Evolutionary conservation across 2,888 invertebrate genomes (phyloP), one percentile per base, ranked within the genome.

Genomic region (Parelbella ahira): DNA sequence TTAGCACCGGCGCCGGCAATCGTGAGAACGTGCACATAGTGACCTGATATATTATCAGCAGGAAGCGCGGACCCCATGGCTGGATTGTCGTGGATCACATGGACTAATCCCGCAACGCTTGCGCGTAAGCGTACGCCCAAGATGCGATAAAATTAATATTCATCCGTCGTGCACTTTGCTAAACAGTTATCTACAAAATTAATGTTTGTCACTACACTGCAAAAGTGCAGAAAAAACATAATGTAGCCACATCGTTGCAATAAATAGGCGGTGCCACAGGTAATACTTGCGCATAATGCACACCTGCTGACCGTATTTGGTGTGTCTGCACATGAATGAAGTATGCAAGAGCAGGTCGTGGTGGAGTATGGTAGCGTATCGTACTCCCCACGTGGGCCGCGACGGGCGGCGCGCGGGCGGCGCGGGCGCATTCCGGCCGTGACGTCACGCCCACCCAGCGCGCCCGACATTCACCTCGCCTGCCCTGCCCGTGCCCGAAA

Each of bases 371-470:
- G 60, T 25, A 54, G 64, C 60, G 62, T 63, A 54, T 54, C 76
- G 78, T 78, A 78, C 69, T 67, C 61, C 69, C 71, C 81, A 83
- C 81, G 84, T 79, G 49, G 47, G 48, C 36, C 41, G 41, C 38
- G 50, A 49, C 50, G 44, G 39, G 45, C 56, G 53, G 57, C 50
- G 60, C 59, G 63, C n/a, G n/a, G 59, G 73, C 56, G 63, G 70
- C 69, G 75, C 74, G 68, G 75, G 74, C 83, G 74, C 86, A 87
- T 87, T 87, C 86, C 83, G 77, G 57, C 68, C 72, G 79, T 87
- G 87, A 87, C 87, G 87, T 87, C 87, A 87, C 76, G 87, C 69
- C 86, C 87, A 86, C 87, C 87, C 87, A 87, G 74, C 55, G 75
- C 75, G 83, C 68, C 61, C 76, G 78, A 75, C 81, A 76, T 79